phyloP scores from a whole-genome alignment of 2,888 invertebrate genomes.

The Rotaria socialis region DNA sequence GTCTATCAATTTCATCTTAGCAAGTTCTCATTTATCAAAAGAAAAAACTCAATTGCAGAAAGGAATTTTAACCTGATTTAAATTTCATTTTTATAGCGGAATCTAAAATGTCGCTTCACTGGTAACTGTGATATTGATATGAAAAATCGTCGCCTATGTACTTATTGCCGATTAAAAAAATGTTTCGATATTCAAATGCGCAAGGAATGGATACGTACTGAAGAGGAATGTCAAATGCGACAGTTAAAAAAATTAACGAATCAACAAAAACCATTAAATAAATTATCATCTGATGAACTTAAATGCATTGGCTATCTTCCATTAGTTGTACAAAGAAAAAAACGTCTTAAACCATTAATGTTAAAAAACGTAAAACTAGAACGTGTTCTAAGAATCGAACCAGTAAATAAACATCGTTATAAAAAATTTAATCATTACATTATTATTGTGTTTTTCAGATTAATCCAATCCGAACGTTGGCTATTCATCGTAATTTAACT shows the following conservation, averaged over 20 bases:
- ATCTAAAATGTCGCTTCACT: neutral
- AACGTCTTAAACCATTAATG: neutral
- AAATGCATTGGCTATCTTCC: neutral
- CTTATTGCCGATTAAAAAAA: constrained; percentile 3
- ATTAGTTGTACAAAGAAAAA: neutral
- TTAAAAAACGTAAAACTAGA: neutral
- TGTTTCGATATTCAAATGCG: neutral
- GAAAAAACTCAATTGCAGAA: neutral
- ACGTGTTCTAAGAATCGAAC: neutral
- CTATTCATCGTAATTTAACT: neutral
- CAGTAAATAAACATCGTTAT: no score
- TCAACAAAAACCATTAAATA: neutral
- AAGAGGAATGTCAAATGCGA: neutral
- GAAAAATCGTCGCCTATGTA: neutral
- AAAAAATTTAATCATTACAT: no score
- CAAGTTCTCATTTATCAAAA: neutral
- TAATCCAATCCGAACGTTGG: neutral
- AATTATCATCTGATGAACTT: neutral
- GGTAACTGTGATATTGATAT: neutral
- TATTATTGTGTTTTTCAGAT: neutral
- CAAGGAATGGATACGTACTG: neutral
- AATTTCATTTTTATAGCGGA: neutral
- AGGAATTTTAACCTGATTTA: neutral
- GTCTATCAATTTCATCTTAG: no score
- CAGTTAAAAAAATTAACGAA: neutral